phyloP scores from a whole-genome alignment of 2,797 vertebrate genomes.

The Falco concolor region DNA sequence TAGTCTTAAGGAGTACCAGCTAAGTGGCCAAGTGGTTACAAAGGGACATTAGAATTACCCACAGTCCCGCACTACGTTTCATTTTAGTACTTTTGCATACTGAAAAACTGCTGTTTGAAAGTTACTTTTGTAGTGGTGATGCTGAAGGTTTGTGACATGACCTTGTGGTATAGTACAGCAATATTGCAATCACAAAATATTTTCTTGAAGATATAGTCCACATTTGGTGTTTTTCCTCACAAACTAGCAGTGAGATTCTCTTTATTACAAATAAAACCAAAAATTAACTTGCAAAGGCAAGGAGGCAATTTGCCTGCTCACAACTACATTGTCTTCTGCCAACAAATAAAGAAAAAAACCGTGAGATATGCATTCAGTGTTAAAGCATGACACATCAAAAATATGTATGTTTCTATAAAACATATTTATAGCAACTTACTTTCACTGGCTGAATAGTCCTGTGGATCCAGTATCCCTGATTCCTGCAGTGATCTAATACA shows the following conservation, averaged over 20 bases:
- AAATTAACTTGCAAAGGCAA: not conserved
- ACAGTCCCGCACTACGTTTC: not conserved
- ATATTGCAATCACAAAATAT: not conserved
- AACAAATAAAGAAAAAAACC: not conserved
- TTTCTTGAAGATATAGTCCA: not conserved
- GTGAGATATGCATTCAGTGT: not conserved
- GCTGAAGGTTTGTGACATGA: not conserved
- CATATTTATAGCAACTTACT: slow-evolving; percentile 76
- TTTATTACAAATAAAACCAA: not conserved
- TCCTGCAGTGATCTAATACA: slow-evolving; percentile 97
- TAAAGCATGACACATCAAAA: not conserved
- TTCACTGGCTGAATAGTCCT: slow-evolving; percentile 88
- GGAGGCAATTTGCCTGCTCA: not conserved
- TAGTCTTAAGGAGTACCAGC: not conserved
- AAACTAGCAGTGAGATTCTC: not conserved
- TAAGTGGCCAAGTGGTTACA: not conserved
- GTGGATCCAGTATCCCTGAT: slow-evolving; percentile 94
- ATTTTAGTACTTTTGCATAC: not conserved
- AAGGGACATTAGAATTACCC: not conserved
- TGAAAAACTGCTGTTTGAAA: not conserved
- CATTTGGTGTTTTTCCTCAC: not conserved
- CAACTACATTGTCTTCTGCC: not conserved
- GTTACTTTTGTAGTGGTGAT: not conserved
- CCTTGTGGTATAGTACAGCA: not conserved
- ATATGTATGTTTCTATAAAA: not conserved